A percentile compares a stretch with the other conserved stretches of the same genome.
Evolutionary conservation across 2,113 vertebrate species (phyloP).

Genomic region (Solea senegalensis): DNA sequence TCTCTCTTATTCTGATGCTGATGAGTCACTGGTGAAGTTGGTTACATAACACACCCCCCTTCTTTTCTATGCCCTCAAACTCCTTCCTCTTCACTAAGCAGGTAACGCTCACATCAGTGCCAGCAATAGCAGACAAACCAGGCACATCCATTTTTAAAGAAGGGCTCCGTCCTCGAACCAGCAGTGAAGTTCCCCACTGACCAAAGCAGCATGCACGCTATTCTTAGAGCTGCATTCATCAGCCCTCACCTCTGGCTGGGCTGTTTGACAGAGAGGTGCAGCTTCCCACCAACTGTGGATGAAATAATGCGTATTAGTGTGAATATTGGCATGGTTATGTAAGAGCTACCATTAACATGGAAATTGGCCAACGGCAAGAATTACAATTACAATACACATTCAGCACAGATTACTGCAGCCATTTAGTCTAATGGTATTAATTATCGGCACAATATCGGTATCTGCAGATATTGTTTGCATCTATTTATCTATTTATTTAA

Average conservation of each 20-base stretch:
- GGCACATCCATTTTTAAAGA: conserved; percentile 42
- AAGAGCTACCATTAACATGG: conserved; percentile 33
- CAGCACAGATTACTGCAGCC: too few relatives aligned
- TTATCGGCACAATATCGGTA: too few relatives aligned
- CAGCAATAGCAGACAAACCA: conserved; percentile 56
- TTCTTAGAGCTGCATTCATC: conserved; percentile 53
- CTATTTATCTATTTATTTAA: too few relatives aligned
- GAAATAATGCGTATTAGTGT: conserved; percentile 47
- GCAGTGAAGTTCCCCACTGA: conserved; percentile 34
- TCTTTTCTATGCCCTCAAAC: conserved; percentile 50
- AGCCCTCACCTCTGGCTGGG: conserved; percentile 53
- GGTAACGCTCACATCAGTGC: conserved; percentile 68
- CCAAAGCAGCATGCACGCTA: conserved; percentile 45
- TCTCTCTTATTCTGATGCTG: conserved; percentile 73
- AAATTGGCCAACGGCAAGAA: conserved; percentile 32
- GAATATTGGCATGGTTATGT: conserved; percentile 57
- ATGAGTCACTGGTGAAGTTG: conserved; percentile 77
- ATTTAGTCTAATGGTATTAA: too few relatives aligned
- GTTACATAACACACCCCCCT: conserved; percentile 70
- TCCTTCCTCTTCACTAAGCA: conserved; percentile 77
- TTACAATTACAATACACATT: neutral
- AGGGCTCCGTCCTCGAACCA: conserved; percentile 38
- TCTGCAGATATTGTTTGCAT: too few relatives aligned
- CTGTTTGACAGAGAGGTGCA: conserved; percentile 31
- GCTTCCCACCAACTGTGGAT: conserved; percentile 57